These are phyloP conservation scores for Lipotes vexillifer DNA, from an alignment of 2,113 vertebrate species.

Conservation along the genomic window DNA sequence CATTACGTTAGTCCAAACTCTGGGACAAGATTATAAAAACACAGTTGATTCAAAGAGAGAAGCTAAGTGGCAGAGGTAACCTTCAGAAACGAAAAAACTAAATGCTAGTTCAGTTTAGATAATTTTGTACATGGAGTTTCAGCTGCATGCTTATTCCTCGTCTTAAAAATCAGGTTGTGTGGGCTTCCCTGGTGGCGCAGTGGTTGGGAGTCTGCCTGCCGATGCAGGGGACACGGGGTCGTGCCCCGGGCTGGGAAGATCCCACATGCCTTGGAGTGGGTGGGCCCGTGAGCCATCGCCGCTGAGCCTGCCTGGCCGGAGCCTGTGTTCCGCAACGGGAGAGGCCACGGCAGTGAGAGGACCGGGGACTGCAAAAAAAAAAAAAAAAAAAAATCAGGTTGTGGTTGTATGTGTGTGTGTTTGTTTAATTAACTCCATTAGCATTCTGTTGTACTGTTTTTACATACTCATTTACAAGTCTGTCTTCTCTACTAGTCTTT, in stretches of 20 bases:
- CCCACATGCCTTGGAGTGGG: too few relatives aligned
- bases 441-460: not conserved
- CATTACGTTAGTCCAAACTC: not conserved
- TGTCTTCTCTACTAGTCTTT: not conserved
- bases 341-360: too few relatives aligned
- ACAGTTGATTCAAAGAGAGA: not conserved
- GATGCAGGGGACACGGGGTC: too few relatives aligned
- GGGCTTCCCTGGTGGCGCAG: too few relatives aligned
- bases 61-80: not conserved
- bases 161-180: not conserved
- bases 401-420: not conserved
- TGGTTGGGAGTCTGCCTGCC: too few relatives aligned
- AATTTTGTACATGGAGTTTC: not conserved
- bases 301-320: too few relatives aligned
- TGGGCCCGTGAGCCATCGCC: too few relatives aligned
- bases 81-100: not conserved
- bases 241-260: too few relatives aligned
- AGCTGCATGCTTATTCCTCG: not conserved
- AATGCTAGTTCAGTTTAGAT: not conserved
- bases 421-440: not conserved
- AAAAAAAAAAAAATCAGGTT: not conserved
- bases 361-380: too few relatives aligned
- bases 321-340: too few relatives aligned
- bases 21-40: not conserved
- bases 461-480: not conserved